A percentile compares a stretch with the other conserved stretches of the same genome.
These are phyloP conservation scores for Avahi laniger DNA, from an alignment of 2,797 vertebrate species.

Conservation along the genomic window DNA sequence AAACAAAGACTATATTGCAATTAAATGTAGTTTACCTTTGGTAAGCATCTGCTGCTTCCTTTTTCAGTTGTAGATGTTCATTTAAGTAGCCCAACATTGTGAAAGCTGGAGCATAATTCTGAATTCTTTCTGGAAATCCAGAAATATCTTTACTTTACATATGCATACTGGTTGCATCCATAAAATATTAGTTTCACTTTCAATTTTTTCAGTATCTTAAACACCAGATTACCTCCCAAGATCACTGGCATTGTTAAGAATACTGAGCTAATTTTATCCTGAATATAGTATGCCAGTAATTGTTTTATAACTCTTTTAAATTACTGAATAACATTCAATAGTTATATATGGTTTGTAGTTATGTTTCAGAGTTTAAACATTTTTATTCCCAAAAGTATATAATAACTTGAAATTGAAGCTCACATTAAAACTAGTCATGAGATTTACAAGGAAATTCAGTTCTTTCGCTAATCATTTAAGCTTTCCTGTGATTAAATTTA, in stretches of 20 bases:
- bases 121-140: conserved; percentile 91
- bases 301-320: conserved; percentile 23
- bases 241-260: conserved; percentile 8
- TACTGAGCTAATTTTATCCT: conserved; percentile 9
- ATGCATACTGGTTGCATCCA: background rate
- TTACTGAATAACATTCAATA: conserved; percentile 39
- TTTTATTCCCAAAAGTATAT: background rate
- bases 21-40: conserved; percentile 86
- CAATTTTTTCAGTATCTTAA: conserved; percentile 22
- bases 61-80: conserved; percentile 92
- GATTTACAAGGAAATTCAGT: conserved; percentile 1
- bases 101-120: conserved; percentile 91
- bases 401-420: conserved; percentile 48
- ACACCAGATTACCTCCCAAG: background rate
- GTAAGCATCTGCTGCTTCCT: conserved; percentile 91
- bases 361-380: conserved; percentile 27
- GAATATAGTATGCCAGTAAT: background rate
- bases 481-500: conserved; percentile 37
- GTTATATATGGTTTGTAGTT: background rate
- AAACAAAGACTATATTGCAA: background rate
- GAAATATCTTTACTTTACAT: conserved; percentile 56
- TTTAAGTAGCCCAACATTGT: conserved; percentile 96
- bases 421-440: conserved; percentile 41
- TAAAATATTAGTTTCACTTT: conserved; percentile 32
- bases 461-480: conserved; percentile 5